Evolutionary conservation across 2,888 invertebrate genomes (phyloP), one percentile per base, ranked within the genome.

Genomic region (Calameuta pallipes): DNA sequence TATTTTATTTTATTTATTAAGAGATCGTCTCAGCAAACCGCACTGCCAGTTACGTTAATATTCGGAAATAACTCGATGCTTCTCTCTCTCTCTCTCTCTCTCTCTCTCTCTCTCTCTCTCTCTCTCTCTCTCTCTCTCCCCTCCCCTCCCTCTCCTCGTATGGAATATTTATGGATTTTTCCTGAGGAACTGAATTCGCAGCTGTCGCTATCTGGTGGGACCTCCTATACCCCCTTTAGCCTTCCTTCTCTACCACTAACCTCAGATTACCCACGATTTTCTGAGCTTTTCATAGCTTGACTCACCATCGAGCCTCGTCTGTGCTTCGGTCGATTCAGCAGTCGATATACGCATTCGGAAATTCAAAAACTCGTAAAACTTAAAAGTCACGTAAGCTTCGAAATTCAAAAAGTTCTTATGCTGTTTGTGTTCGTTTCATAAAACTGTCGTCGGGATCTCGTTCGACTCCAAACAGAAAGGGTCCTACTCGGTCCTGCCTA

Each of bases 381-480:
- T 2, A 9, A 56, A 56, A 56, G 56, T 56, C 56, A 56, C 23
- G 56, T 23, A 56, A 56, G 23, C 9, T 56, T 23, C 56, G 56
- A 23, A 56, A 56, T 56, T 9, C 56, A 2, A 56, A 56, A 56
- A 56, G 23, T 56, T 56, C 56, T 56, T 56, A 23, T 56, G 56
- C 56, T 23, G 78, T 76, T 76, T 78, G 79, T 76, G 84, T 73
- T 81, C 80, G 82, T 83, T 84, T 83, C 86, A 86, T 86, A 87
- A 86, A 86, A 80, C 86, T 85, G 87, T 86, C 86, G 81, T 84
- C 87, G 82, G 75, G 34, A 34, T 71, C 75, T 78, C 78, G 33
- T 78, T 78, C 73, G 73, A 33, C 78, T 75, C 69, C 71, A 56
- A 78, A 76, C 73, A 70, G 76, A 73, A 74, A 74, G 30, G 74